Percentiles rank a stretch among this genome's conserved stretches.
phyloP scores from a whole-genome alignment of 1,140 invertebrate genomes.

The Drosophila watanabei region DNA sequence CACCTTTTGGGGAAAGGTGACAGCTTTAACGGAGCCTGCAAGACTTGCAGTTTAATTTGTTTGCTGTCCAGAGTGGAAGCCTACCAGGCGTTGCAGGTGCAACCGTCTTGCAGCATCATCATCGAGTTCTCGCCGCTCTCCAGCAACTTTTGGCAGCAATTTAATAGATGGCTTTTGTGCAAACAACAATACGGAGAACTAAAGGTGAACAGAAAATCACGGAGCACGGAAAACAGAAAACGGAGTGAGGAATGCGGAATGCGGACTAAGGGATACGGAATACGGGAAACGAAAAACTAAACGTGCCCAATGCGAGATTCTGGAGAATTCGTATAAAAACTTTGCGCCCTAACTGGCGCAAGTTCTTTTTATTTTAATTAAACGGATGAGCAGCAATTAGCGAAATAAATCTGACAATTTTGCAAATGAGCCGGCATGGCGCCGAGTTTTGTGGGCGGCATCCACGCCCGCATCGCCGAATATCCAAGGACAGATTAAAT shows the following conservation, averaged over 20 bases:
- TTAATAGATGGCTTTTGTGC: constrained; percentile 56
- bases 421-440: constrained; percentile 72
- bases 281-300: constrained; percentile 45
- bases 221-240: constrained; percentile 19
- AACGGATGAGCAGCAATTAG: constrained; percentile 84
- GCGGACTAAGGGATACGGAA: constrained; percentile 10
- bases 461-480: neutral
- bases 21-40: constrained; percentile 60
- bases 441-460: constrained; percentile 12
- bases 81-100: constrained; percentile 32
- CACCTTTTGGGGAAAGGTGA: constrained; percentile 69
- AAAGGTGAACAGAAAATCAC: constrained; percentile 6
- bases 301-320: constrained; percentile 75
- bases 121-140: constrained; percentile 15
- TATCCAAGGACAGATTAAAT: constrained; percentile 30
- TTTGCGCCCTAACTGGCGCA: constrained; percentile 68
- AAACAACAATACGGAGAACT: constrained; percentile 37
- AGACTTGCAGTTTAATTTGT: constrained; percentile 54
- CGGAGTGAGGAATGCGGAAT: neutral
- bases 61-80: constrained; percentile 35
- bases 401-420: constrained; percentile 84
- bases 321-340: constrained; percentile 55
- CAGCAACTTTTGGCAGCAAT: constrained; percentile 43
- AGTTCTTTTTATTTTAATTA: constrained; percentile 83
- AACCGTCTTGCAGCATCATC: constrained; percentile 20